Evolutionary conservation across 2,113 vertebrate species (phyloP).

Genomic region (Erinaceus europaeus): DNA sequence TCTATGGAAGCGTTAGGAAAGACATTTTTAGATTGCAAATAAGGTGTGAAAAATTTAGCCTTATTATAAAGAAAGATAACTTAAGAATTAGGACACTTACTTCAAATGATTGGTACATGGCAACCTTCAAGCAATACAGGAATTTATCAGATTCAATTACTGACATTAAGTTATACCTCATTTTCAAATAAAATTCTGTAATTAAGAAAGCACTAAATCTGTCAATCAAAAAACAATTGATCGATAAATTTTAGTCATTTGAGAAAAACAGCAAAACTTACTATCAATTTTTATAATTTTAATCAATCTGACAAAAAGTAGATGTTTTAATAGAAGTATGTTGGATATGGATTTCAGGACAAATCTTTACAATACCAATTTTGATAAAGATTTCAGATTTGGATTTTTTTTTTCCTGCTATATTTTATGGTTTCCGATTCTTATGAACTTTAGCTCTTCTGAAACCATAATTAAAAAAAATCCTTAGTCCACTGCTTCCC

Average conservation of each 20-base stretch:
- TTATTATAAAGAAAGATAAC: constrained; percentile 38
- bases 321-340: constrained; percentile 26
- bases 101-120: background rate
- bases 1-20: constrained; percentile 27
- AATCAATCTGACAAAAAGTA: constrained; percentile 21
- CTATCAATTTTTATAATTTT: constrained; percentile 26
- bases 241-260: constrained; percentile 11
- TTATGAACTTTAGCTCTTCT: constrained; percentile 52
- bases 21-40: constrained; percentile 28
- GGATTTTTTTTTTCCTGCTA: background rate
- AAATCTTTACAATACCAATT: constrained; percentile 8
- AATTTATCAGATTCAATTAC: constrained; percentile 5
- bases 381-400: constrained; percentile 41
- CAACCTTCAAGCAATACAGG: background rate
- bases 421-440: background rate
- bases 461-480: constrained; percentile 12
- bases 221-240: constrained; percentile 26
- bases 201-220: constrained; percentile 28
- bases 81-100: constrained; percentile 4
- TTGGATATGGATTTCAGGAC: background rate
- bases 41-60: constrained; percentile 14
- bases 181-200: constrained; percentile 44
- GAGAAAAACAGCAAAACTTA: constrained; percentile 29
- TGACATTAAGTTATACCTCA: constrained; percentile 32
- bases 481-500: background rate